Evolutionary conservation across 2,888 invertebrate genomes (phyloP).

Genomic region (Prenolepis imparis): DNA sequence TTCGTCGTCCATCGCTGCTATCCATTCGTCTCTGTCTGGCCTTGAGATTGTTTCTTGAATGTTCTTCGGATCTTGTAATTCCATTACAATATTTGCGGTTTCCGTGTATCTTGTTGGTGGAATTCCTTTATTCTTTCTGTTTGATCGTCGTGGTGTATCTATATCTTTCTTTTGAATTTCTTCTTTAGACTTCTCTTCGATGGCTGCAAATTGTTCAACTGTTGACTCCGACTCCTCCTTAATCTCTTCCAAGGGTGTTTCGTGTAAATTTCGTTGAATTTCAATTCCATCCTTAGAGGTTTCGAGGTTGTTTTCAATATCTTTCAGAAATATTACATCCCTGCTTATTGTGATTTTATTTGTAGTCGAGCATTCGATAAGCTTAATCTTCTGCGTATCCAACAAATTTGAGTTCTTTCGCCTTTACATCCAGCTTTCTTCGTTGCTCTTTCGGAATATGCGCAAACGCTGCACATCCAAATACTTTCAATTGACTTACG

Average conservation of each 20-base stretch:
- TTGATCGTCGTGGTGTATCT: too few species aligned
- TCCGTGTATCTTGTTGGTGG: constrained; percentile 38
- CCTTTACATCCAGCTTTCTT: not conserved
- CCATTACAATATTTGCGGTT: not conserved
- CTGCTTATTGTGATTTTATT: constrained; percentile 60
- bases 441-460: constrained; percentile 47
- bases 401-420: constrained; percentile 57
- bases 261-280: not conserved
- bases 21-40: constrained; percentile 13
- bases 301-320: constrained; percentile 36
- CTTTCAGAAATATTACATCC: constrained; percentile 64
- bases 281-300: not conserved
- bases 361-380: constrained; percentile 62
- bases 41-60: constrained; percentile 20
- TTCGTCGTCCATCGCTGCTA: constrained; percentile 30
- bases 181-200: too few species aligned
- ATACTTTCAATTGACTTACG: constrained; percentile 58
- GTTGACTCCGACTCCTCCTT: too few species aligned
- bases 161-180: too few species aligned
- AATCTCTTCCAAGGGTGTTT: too few species aligned
- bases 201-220: too few species aligned
- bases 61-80: not conserved
- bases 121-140: constrained; percentile 51
- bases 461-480: constrained; percentile 60
- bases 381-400: constrained; percentile 64